phyloP scores from a whole-genome alignment of 2,888 invertebrate genomes.

The Standfussiana lucernea region DNA sequence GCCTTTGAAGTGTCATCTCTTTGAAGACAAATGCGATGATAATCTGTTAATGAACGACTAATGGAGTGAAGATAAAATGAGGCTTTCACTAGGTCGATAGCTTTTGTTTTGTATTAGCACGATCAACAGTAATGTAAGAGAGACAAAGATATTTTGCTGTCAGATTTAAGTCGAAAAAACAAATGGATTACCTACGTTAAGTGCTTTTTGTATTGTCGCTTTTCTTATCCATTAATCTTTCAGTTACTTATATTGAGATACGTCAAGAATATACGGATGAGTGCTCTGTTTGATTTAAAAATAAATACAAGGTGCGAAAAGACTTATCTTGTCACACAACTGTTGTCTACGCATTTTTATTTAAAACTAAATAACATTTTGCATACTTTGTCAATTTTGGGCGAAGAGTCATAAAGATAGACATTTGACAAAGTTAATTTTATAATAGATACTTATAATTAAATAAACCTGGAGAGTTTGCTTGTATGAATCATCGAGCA shows the following conservation, averaged over 20 bases:
- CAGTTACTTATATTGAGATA: too few relatives aligned
- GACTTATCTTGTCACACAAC: too few relatives aligned
- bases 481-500: too few relatives aligned
- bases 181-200: not conserved
- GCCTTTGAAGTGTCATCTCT: conserved; percentile 23
- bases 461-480: too few relatives aligned
- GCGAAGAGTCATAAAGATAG: too few relatives aligned
- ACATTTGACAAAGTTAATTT: too few relatives aligned
- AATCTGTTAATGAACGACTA: conserved; percentile 46
- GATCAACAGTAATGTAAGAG: not conserved
- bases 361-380: not conserved
- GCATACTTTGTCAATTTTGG: too few relatives aligned
- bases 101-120: conserved; percentile 15
- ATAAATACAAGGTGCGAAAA: too few relatives aligned
- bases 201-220: not conserved
- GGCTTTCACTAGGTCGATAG: not conserved
- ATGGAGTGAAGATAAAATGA: conserved; percentile 38
- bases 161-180: conserved; percentile 4
- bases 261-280: too few relatives aligned
- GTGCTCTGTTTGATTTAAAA: too few relatives aligned
- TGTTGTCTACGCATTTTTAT: not conserved
- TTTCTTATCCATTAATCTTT: not conserved
- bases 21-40: conserved; percentile 52
- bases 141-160: not conserved
- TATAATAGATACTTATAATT: too few relatives aligned